Evolutionary conservation across 1,140 invertebrate genomes (phyloP), one percentile per base, ranked within the genome.

Genomic region (Drosophila repletoides): DNA sequence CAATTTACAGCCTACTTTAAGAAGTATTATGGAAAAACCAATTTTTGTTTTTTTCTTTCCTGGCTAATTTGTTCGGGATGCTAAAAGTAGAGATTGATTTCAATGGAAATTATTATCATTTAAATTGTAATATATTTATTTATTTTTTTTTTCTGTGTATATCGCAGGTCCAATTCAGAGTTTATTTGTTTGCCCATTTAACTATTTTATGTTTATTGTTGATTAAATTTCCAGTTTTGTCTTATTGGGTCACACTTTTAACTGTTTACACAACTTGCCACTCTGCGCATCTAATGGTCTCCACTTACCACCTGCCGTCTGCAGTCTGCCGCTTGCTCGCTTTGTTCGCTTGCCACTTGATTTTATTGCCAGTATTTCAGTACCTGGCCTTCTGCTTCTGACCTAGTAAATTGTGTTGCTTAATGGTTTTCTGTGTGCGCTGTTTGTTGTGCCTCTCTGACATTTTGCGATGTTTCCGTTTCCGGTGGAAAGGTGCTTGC

Each of bases 351-450:
- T 53, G 43, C 22, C 41, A 48, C 43, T 59, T 61, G 58, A 66
- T 73, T 79, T 76, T 79, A 76, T 76, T 48, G 69, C 75, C 61
- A n/a, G n/a, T n/a, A n/a, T n/a, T n/a, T n/a, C n/a, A n/a, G n/a
- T n/a, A n/a, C 48, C 7, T 36, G 49, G 15, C 21, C 12, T 15
- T 29, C 31, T 52, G 29, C 24, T 40, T 71, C 51, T 84, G 77
- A 81, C 77, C 77, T 74, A 79, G 76, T 79, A 79, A 74, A 74
- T 75, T 74, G 46, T 73, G 31, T 46, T 29, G 61, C 81, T 64
- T 81, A 81, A 81, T 81, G 77, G 77, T 81, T 79, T 72, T 64
- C 63, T 59, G 34, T 65, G 36, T 15, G 38, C 48, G 2, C 17
- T 38, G 43, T 58, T 68, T 71, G 72, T 59, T 80, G 72, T 81